A percentile compares a stretch with the other conserved stretches of the same genome.
Conservation (phyloP, 1,140 invertebrate species). For the Trigoniulus corallinus region DNA sequence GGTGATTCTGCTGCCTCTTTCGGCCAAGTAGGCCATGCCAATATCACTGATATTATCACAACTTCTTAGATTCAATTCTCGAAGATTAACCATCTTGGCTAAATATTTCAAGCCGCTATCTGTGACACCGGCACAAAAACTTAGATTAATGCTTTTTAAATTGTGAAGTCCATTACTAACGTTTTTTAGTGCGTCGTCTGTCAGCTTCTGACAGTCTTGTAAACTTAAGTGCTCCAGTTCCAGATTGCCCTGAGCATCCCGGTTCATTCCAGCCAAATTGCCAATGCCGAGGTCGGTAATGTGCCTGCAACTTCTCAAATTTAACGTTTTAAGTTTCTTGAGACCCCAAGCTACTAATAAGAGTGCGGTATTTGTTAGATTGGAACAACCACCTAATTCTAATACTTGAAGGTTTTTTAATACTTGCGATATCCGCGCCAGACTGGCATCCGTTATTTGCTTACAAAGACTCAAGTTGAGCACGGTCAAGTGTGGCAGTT, state of each 20-base stretch:
- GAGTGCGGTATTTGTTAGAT: slow-evolving; percentile 72
- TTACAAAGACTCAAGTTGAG: slow-evolving; percentile 85
- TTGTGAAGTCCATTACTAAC: slow-evolving; percentile 59
- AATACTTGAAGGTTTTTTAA: slow-evolving; percentile 73
- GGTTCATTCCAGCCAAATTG: slow-evolving; percentile 57
- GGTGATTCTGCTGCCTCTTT: slow-evolving; percentile 60
- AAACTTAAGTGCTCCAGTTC: slow-evolving; percentile 66
- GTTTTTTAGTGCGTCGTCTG: slow-evolving; percentile 73
- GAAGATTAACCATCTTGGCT: slow-evolving; percentile 59
- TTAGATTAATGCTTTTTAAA: slow-evolving; percentile 72
- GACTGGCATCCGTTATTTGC: slow-evolving; percentile 72
- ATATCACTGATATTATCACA: slow-evolving; percentile 88
- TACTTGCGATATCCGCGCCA: slow-evolving; percentile 63
- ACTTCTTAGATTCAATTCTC: slow-evolving; percentile 74
- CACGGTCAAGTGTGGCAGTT: slow-evolving; percentile 51
- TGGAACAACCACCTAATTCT: slow-evolving; percentile 76
- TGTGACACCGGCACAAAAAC: slow-evolving; percentile 82
- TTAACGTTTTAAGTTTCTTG: slow-evolving; percentile 60
- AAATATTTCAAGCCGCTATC: slow-evolving; percentile 78
- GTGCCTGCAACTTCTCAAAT: slow-evolving; percentile 79
- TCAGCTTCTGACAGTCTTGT: slow-evolving; percentile 85
- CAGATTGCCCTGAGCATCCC: slow-evolving; percentile 45
- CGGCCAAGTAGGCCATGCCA: slow-evolving; percentile 75
- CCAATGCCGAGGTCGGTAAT: slow-evolving; percentile 77
- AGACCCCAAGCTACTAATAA: slow-evolving; percentile 69